These are phyloP conservation scores for Torymus auratus DNA, from an alignment of 2,888 invertebrate species.

Conservation along the genomic window DNA sequence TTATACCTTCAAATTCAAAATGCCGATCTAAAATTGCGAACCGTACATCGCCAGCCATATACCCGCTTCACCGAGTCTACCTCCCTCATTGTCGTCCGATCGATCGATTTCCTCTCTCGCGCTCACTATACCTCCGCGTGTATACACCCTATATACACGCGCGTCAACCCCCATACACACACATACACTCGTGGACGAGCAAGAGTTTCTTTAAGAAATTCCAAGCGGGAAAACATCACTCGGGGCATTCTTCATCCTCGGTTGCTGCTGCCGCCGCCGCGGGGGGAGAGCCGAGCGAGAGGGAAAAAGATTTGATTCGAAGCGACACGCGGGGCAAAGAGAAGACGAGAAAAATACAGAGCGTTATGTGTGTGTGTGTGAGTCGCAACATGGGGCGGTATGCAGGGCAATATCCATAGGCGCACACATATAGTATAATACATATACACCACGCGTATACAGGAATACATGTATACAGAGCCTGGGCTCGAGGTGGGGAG, in stretches of 20 bases:
- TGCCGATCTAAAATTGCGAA: too few relatives aligned
- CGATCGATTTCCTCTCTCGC: constrained; percentile 10
- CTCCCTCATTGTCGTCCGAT: constrained; percentile 10
- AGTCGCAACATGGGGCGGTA: constrained; percentile 57
- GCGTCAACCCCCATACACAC: not conserved
- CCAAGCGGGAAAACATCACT: constrained; percentile 59
- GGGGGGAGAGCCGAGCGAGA: not conserved
- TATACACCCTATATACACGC: constrained; percentile 5
- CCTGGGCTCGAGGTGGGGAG: not conserved
- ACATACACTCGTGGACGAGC: not conserved
- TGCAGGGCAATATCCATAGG: constrained; percentile 70
- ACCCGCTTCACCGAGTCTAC: too few relatives aligned
- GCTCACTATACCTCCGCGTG: not conserved
- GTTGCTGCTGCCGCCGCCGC: not conserved
- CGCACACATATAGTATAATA: constrained; percentile 62
- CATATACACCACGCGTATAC: not conserved
- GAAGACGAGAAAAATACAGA: constrained; percentile 41
- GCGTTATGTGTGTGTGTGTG: not conserved
- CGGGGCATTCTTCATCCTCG: constrained; percentile 46
- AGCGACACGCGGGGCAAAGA: constrained; percentile 55
- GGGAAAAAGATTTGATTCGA: constrained; percentile 64
- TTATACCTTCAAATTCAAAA: too few relatives aligned
- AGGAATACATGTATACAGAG: not conserved
- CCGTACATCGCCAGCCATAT: too few relatives aligned
- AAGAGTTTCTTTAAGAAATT: constrained; percentile 54